Conservation (phyloP, 2,888 invertebrate species). For the Protonemura montana region DNA sequence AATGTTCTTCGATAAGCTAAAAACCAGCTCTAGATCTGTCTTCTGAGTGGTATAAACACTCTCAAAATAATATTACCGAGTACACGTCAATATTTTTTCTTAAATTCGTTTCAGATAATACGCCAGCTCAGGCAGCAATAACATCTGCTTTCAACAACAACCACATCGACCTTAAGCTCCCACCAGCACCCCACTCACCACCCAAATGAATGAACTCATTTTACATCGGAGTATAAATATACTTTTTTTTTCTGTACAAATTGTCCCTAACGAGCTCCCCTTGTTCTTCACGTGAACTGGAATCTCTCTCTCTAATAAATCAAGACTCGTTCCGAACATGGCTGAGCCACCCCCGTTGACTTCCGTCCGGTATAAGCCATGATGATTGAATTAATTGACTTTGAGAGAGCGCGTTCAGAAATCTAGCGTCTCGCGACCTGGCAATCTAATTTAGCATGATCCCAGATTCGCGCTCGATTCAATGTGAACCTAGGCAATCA, state of each 20-base stretch:
- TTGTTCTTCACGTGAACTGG: background rate
- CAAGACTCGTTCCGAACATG: background rate
- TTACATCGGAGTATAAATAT: background rate
- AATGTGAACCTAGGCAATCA: background rate
- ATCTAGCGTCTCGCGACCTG: background rate
- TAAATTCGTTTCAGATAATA: too few relatives aligned
- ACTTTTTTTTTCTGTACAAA: background rate
- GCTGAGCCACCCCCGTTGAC: background rate
- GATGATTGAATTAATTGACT: slow-evolving; percentile 1
- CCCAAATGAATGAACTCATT: background rate
- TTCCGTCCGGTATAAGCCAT: background rate
- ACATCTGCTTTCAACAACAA: too few relatives aligned
- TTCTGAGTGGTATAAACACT: too few relatives aligned
- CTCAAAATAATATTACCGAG: too few relatives aligned
- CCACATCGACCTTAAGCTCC: too few relatives aligned
- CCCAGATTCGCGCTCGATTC: background rate
- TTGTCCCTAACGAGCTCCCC: background rate
- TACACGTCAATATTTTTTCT: too few relatives aligned
- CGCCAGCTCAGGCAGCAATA: too few relatives aligned
- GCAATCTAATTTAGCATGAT: slow-evolving; percentile 7
- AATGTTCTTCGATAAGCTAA: too few relatives aligned
- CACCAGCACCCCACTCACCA: background rate
- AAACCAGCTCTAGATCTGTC: too few relatives aligned
- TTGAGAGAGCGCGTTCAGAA: background rate
- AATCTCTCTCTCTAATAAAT: slow-evolving; percentile 1